Conservation (phyloP, 1,140 invertebrate species). For the Drosophila bocqueti region DNA sequence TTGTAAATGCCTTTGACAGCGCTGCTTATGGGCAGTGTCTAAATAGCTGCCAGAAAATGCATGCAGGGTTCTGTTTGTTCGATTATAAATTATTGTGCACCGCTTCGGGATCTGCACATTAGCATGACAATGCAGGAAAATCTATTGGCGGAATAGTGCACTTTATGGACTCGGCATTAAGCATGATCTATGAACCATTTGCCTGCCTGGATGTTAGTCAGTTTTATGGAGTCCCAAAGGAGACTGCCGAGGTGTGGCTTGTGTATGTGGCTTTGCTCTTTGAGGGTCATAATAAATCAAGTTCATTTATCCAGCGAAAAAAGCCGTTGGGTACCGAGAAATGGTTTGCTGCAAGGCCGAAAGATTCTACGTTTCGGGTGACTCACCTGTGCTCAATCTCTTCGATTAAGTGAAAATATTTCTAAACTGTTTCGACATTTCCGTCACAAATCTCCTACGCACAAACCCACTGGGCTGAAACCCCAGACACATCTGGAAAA, state of each 20-base stretch:
- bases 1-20: slow-evolving; percentile 52
- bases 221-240: slow-evolving; percentile 14
- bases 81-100: slow-evolving; percentile 52
- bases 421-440: neutral
- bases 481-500: slow-evolving; percentile 1
- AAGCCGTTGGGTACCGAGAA: neutral
- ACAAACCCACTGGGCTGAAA: neutral
- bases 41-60: slow-evolving; percentile 35
- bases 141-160: slow-evolving; percentile 17
- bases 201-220: slow-evolving; percentile 2
- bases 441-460: neutral
- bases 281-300: slow-evolving; percentile 4
- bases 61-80: neutral
- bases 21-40: slow-evolving; percentile 46
- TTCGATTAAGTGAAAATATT: neutral
- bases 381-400: neutral
- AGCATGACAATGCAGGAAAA: slow-evolving; percentile 48
- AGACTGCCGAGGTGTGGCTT: neutral
- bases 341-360: neutral
- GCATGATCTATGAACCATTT: slow-evolving; percentile 7
- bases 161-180: slow-evolving; percentile 3
- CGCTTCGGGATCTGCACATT: slow-evolving; percentile 29
- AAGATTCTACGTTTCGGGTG: neutral
- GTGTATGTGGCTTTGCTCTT: neutral
- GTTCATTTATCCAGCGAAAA: neutral